phyloP scores from a whole-genome alignment of 2,888 invertebrate species.

The Belgica antarctica region DNA sequence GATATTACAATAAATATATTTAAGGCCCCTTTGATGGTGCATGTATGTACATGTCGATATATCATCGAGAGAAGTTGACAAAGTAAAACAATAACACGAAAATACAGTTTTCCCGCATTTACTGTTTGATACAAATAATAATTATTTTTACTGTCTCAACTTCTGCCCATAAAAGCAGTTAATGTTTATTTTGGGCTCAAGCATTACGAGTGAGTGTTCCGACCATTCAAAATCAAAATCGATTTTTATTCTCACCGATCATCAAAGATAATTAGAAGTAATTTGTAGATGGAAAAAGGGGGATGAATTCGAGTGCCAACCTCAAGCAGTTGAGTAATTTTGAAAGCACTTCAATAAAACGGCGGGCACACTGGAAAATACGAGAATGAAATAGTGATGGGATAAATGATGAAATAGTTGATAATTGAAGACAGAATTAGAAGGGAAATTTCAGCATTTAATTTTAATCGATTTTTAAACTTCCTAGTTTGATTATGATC shows the following conservation, averaged over 20 bases:
- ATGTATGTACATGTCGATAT: conserved; percentile 2
- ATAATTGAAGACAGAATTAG: no score
- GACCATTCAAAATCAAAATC: no score
- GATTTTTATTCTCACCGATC: not conserved
- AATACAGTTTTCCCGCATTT: not conserved
- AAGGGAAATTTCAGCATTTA: no score
- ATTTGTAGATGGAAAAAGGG: no score
- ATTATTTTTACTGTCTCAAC: conserved; percentile 26
- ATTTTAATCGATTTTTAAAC: no score
- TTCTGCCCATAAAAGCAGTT: not conserved
- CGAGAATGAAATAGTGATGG: no score
- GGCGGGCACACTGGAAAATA: no score
- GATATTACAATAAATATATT: conserved; percentile 18
- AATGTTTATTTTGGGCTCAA: conserved; percentile 10
- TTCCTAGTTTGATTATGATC: no score
- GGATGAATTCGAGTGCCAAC: no score
- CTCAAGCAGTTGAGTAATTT: no score
- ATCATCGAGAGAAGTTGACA: not conserved
- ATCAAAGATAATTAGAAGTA: not conserved
- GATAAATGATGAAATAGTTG: no score
- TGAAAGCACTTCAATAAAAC: no score
- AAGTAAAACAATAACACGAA: not conserved
- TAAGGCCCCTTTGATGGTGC: conserved; percentile 1
- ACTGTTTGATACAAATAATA: conserved; percentile 32
- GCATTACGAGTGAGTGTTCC: not conserved